Base-by-base conservation (phyloP, 2,113 vertebrate genomes). In the Dicrurus megarhynchus region DNA sequence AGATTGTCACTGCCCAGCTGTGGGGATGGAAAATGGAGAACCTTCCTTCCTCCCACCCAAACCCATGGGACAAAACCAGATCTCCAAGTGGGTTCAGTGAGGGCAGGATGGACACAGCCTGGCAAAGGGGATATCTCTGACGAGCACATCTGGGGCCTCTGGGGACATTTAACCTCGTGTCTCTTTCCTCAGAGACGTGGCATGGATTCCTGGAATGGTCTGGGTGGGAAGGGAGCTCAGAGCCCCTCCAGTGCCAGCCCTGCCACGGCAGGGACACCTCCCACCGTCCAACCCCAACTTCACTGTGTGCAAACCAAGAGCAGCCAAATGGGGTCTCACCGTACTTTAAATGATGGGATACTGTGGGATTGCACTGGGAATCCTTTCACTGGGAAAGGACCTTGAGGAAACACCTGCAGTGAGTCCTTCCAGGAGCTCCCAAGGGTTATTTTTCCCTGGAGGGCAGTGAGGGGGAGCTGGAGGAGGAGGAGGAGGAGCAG, bases 401-500 rank as follows among this genome's bases (percentile, higher is more conserved):
- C 35, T 13, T 21, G 33, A 11, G 2, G 4, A 37, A 87, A 55
- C 1, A 9, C 7, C 12, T 3, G 37, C 20, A 50, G 5, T 2
- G 75, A 73, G 33, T 5, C 23, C 16, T 39, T 10, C 30, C 53
- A 22, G 26, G 42, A 47, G 28, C n/a, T 39, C 42, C n/a, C 41
- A 28, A 16, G 42, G 42, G 83, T 16, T 35, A 8, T 24, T 35
- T 13, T 6, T 32, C 26, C 44, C 52, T 8, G 26, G 59, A n/a
- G 59, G 56, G 50, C 82, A 47, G 69, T 5, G 41, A 52, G 20
- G 18, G 7, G 21, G 33, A 57, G 20, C 1, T 7, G 56, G 27
- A 32, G 56, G 17, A 42, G 13, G 19, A 37, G 22, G 23, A 49
- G 11, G 18, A 57, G 1, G n/a, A 32, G 50, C 4, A 44, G 24